These are phyloP conservation scores for Cloeon dipterum DNA, from an alignment of 2,888 invertebrate genomes.

Conservation along the genomic window DNA sequence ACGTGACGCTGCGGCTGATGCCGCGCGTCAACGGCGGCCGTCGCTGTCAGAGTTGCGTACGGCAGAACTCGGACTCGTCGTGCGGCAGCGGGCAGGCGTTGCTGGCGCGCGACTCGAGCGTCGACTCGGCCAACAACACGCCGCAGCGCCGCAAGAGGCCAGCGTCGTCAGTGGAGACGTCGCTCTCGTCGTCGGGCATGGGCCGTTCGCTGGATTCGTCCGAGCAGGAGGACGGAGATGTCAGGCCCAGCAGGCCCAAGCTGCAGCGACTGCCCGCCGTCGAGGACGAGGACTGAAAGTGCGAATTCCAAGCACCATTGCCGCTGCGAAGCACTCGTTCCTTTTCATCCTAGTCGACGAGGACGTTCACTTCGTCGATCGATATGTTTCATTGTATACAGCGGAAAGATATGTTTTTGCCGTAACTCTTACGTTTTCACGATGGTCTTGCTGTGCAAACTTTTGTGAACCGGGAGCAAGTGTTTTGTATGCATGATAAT, in stretches of 20 bases:
- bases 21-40: conserved; percentile 8
- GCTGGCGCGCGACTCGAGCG: conserved; percentile 5
- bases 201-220: conserved; percentile 1
- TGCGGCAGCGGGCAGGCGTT: conserved; percentile 12
- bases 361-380: too few species aligned
- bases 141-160: conserved; percentile 1
- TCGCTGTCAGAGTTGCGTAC: conserved; percentile 12
- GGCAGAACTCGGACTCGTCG: conserved; percentile 13
- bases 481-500: too few species aligned
- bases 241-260: conserved; percentile 9
- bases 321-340: too few species aligned
- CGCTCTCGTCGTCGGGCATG: conserved; percentile 4
- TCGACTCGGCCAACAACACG: conserved; percentile 3
- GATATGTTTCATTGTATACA: too few species aligned
- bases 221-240: conserved; percentile 2
- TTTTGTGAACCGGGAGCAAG: too few species aligned
- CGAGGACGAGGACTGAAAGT: conserved; percentile 9
- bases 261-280: conserved; percentile 12
- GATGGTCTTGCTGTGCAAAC: too few species aligned
- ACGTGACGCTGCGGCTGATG: conserved; percentile 11
- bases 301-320: too few species aligned
- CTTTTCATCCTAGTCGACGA: too few species aligned
- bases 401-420: too few species aligned
- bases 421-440: too few species aligned
- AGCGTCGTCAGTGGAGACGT: conserved; percentile 1